Conservation (phyloP, 2,113 vertebrate genomes). For the Grantiella picta region DNA sequence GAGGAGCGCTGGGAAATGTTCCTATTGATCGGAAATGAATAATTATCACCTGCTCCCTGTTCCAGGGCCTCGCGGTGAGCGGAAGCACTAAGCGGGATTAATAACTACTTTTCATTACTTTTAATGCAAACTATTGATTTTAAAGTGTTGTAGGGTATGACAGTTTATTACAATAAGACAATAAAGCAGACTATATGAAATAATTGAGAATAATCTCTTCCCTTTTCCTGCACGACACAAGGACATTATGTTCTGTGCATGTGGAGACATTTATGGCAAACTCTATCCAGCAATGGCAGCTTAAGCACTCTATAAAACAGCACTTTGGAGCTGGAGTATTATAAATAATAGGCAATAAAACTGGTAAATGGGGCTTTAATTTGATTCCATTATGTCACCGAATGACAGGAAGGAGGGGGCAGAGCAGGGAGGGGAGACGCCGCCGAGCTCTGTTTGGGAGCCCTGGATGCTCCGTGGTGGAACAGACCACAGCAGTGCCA, state of each 20-base stretch:
- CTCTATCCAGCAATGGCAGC: conserved; percentile 75
- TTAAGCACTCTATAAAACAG: conserved; percentile 83
- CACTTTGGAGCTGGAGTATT: conserved; percentile 76
- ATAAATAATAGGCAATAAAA: conserved; percentile 81
- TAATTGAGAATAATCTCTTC: conserved; percentile 82
- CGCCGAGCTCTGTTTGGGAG: neutral
- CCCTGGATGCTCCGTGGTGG: neutral
- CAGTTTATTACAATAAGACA: conserved; percentile 80
- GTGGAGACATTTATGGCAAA: conserved; percentile 77
- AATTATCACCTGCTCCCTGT: conserved; percentile 64
- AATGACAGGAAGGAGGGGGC: conserved; percentile 63
- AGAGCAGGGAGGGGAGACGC: neutral
- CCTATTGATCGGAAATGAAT: conserved; percentile 75
- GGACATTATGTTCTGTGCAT: conserved; percentile 70
- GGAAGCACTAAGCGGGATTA: conserved; percentile 75
- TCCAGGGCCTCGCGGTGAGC: conserved; percentile 63
- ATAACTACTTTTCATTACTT: conserved; percentile 79
- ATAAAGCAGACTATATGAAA: conserved; percentile 79
- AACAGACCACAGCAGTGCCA: fast-evolving
- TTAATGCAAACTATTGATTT: conserved; percentile 84
- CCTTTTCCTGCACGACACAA: conserved; percentile 50
- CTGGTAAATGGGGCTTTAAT: conserved; percentile 80
- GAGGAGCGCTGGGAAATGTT: conserved; percentile 55
- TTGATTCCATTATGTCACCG: conserved; percentile 79
- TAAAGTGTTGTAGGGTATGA: conserved; percentile 74